Base-by-base conservation (phyloP, 2,113 vertebrate genomes). In the Gymnocephalus cernua region DNA sequence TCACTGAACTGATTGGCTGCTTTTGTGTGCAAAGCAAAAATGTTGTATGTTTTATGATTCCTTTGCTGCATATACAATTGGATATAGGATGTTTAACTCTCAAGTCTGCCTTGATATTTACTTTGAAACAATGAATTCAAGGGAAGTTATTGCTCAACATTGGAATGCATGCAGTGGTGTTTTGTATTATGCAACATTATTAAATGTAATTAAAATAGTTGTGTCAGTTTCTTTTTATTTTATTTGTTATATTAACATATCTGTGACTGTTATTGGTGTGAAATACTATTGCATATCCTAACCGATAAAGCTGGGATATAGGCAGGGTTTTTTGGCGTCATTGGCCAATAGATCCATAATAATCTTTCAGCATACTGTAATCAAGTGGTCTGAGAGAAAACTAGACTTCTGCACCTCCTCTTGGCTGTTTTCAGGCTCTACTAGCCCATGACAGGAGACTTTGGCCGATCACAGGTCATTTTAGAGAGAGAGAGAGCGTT, bases 1-100 rank as follows among this genome's bases (percentile, higher is more conserved):
- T 90, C 71, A 74, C 54, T 78, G 84, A 86, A 73, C 57, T 80
- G 83, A 87, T 90, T 81, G 57, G 74, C 79, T 74, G 92, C 90
- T 91, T 87, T 63, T 69, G 69, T 75, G 82, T 79, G 82, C 48
- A 84, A 81, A 57, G 9, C 48, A 50, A 80, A 85, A 65, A 84
- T 21, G 47, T 29, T 67, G 78, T 82, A 59, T 32, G 75, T 85
- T 69, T 78, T 47, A 35, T 88, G 38, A 88, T 83, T 88, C 68
- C 53, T 80, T 66, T 61, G 56, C 68, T 66, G 63, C 65, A 16
- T 59, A 29, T 27, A 69, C 45, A 78, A 56, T 61, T 41, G 14
- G 45, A 64, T 80, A n/a, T 78, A 41, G 64, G 47, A 65, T 76
- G 62, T 66, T 65, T 16, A 41, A 66, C 56, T 76, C 44, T 53